A percentile compares a stretch with the other conserved stretches of the same genome.
phyloP scores from a whole-genome alignment of 2,888 invertebrate genomes.

The Hydriomena furcata region DNA sequence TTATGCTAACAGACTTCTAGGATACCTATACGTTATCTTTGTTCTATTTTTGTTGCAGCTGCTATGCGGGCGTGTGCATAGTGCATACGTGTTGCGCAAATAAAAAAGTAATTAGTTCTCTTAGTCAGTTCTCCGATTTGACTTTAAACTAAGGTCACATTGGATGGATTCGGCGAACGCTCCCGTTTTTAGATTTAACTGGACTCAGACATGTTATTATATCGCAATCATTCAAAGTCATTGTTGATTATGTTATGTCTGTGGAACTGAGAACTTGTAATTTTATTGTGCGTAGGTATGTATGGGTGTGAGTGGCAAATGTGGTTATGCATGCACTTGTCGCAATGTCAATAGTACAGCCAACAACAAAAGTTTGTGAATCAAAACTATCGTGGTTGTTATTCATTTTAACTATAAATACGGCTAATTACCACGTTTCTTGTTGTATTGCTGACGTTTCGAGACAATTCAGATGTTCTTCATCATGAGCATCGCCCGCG shows the following conservation, averaged over 20 bases:
- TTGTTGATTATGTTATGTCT: constrained; percentile 38
- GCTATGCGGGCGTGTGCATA: constrained; percentile 20
- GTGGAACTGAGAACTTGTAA: constrained; percentile 22
- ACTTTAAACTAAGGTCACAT: constrained; percentile 63
- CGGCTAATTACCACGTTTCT: too few species aligned
- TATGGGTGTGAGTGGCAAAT: too few species aligned
- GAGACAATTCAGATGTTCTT: too few species aligned
- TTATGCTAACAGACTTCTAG: constrained; percentile 17
- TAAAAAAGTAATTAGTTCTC: constrained; percentile 41
- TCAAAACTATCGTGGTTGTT: too few species aligned
- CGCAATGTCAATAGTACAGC: too few species aligned
- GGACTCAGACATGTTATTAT: constrained; percentile 63
- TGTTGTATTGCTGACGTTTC: too few species aligned
- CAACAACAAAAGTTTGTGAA: too few species aligned
- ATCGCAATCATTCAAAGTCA: constrained; percentile 58
- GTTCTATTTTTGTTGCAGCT: constrained; percentile 10
- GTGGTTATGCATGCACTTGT: too few species aligned
- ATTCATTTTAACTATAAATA: too few species aligned
- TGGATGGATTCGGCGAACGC: constrained; percentile 60
- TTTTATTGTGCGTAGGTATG: not conserved
- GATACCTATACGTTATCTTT: constrained; percentile 5
- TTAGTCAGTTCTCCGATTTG: constrained; percentile 50
- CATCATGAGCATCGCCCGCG: too few species aligned
- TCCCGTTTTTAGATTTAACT: constrained; percentile 54
- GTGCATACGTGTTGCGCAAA: constrained; percentile 24